These are phyloP conservation scores for Procavia capensis DNA, from an alignment of 2,113 vertebrate genomes.

Conservation along the genomic window DNA sequence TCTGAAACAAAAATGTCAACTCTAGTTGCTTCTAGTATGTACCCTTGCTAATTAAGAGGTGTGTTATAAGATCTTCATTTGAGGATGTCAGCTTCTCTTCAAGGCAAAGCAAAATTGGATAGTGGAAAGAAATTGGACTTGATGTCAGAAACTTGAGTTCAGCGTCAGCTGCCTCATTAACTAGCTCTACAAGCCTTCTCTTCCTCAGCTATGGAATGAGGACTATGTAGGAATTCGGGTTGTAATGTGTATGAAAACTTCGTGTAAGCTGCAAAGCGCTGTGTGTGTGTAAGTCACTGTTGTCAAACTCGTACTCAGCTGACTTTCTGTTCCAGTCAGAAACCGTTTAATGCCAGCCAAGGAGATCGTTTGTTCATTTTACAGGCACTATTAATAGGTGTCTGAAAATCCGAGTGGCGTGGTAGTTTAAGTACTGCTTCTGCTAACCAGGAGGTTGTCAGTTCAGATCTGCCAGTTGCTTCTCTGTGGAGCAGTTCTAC, in stretches of 20 bases:
- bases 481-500: too few species aligned
- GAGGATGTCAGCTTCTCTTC: not conserved
- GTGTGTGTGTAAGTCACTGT: not conserved
- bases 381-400: not conserved
- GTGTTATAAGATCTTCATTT: not conserved
- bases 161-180: not conserved
- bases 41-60: not conserved
- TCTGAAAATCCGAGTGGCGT: not conserved
- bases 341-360: not conserved
- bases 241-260: not conserved
- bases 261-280: not conserved
- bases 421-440: too few species aligned
- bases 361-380: not conserved
- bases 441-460: too few species aligned
- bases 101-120: not conserved
- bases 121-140: not conserved
- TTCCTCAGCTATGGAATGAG: not conserved
- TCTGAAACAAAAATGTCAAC: constrained; percentile 4
- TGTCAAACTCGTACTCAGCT: not conserved
- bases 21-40: not conserved
- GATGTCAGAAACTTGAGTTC: not conserved
- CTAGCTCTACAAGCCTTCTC: not conserved
- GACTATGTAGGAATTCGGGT: not conserved
- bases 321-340: not conserved
- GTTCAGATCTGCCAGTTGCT: too few species aligned